phyloP scores from a whole-genome alignment of 2,797 vertebrate species.

The Halcyon chelicuti region DNA sequence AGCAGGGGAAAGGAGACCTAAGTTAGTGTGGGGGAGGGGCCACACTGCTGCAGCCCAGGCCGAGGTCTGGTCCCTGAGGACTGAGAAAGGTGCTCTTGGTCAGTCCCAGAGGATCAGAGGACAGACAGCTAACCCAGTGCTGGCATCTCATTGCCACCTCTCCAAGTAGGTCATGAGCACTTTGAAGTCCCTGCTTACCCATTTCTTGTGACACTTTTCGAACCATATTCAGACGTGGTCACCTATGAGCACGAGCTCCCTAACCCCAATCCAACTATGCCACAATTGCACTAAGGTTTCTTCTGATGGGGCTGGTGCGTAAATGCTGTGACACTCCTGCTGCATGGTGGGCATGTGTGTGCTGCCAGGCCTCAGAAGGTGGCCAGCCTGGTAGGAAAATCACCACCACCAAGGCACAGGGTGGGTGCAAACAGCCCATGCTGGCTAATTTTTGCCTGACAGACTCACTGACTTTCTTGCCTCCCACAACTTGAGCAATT shows the following conservation, averaged over 20 bases:
- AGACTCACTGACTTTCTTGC: neutral
- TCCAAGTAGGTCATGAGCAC: neutral
- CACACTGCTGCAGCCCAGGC: neutral
- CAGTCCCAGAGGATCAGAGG: neutral
- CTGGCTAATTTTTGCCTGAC: neutral
- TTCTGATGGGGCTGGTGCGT: fast-evolving
- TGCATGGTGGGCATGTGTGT: fast-evolving
- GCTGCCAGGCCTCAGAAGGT: neutral
- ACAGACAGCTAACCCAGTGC: neutral
- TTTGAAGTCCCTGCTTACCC: neutral
- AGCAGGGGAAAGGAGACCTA: neutral
- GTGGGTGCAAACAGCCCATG: neutral
- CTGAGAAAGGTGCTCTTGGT: neutral
- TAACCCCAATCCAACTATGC: neutral
- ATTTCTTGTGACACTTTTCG: fast-evolving
- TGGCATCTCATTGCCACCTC: fast-evolving
- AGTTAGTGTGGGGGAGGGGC: neutral
- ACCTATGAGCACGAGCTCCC: neutral
- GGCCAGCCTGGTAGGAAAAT: neutral
- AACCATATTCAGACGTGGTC: neutral
- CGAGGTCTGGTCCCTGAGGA: neutral
- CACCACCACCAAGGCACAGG: neutral
- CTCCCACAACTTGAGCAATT: neutral
- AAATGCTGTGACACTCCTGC: fast-evolving
- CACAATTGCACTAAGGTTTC: neutral